These are phyloP conservation scores for Malurus alboscapulatus DNA, from an alignment of 2,113 vertebrate genomes.

Conservation along the genomic window DNA sequence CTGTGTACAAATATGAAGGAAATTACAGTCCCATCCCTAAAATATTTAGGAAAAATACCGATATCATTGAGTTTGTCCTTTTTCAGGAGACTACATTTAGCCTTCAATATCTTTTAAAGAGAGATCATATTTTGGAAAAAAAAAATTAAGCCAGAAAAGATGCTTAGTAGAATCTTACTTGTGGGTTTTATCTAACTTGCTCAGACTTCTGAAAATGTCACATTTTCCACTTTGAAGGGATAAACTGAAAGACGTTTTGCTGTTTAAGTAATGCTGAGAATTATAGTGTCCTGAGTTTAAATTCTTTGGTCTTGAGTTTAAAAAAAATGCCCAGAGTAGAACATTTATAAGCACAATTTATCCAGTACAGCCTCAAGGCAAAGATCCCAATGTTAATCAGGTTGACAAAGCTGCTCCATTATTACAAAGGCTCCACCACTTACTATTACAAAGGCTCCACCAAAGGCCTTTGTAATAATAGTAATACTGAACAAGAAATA, in stretches of 20 bases:
- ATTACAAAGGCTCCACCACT: neutral
- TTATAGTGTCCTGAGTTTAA: neutral
- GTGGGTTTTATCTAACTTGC: neutral
- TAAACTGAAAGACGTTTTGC: neutral
- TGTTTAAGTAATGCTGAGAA: neutral
- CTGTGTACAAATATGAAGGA: neutral
- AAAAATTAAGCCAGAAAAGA: neutral
- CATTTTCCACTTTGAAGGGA: neutral
- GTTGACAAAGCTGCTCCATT: neutral
- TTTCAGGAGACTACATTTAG: neutral
- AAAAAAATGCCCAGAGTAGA: neutral
- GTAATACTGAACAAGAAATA: neutral
- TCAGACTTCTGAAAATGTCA: neutral
- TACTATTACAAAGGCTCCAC: neutral
- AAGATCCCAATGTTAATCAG: neutral
- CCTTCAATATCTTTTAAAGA: neutral
- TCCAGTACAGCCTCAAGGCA: neutral
- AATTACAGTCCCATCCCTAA: neutral
- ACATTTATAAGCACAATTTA: neutral
- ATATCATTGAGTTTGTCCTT: neutral
- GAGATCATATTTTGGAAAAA: neutral
- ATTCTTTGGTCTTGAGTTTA: neutral
- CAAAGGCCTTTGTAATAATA: neutral
- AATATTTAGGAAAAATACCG: neutral
- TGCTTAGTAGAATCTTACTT: neutral